phyloP scores from a whole-genome alignment of 2,888 invertebrate genomes.

The Tetragonula carbonaria region DNA sequence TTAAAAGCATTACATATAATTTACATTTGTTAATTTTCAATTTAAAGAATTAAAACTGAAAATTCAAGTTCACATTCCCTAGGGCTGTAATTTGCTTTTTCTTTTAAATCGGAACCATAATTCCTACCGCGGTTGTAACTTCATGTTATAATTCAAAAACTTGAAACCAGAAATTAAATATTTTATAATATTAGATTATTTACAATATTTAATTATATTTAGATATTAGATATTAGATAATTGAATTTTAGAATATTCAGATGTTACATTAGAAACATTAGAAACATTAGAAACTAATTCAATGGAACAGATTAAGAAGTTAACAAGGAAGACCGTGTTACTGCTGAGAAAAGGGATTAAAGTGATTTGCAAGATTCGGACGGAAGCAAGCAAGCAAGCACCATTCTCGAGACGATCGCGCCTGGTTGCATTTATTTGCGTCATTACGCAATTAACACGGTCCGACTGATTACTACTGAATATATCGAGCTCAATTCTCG shows the following conservation, averaged over 20 bases:
- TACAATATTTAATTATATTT: too few species aligned
- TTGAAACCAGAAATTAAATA: background rate
- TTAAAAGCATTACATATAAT: too few species aligned
- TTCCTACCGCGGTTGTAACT: too few species aligned
- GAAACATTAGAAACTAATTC: background rate
- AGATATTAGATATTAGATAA: too few species aligned
- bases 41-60: too few species aligned
- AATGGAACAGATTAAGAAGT: background rate
- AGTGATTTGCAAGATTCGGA: background rate
- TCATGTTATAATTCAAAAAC: too few species aligned
- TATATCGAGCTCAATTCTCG: constrained; percentile 49
- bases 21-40: too few species aligned
- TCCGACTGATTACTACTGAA: constrained; percentile 38
- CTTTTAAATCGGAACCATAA: too few species aligned
- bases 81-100: too few species aligned
- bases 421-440: constrained; percentile 31
- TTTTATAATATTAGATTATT: background rate
- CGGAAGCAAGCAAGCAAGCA: background rate
- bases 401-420: constrained; percentile 20
- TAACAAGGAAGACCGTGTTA: background rate
- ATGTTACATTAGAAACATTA: background rate
- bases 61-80: too few species aligned
- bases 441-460: constrained; percentile 45
- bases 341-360: background rate
- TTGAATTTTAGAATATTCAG: background rate